These are phyloP conservation scores for Tyria jacobaeae DNA, from an alignment of 2,888 invertebrate species.

Conservation along the genomic window DNA sequence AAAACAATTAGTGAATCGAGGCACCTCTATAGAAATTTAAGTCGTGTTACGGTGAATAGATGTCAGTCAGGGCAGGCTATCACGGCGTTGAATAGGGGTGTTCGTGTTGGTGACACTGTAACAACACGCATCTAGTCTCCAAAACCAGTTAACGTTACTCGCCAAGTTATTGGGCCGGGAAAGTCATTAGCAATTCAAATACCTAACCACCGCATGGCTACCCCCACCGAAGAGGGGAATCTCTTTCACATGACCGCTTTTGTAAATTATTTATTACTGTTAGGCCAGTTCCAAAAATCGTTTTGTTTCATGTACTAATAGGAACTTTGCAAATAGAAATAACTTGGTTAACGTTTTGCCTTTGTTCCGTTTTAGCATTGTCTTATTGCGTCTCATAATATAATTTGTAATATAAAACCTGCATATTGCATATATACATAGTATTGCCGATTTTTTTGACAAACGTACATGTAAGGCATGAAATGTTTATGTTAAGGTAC, in stretches of 20 bases:
- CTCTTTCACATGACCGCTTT: conserved; percentile 81
- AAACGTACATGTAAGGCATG: too few relatives aligned
- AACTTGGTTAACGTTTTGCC: conserved; percentile 57
- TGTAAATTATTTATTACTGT: conserved; percentile 83
- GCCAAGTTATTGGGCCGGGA: conserved; percentile 74
- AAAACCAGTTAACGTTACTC: conserved; percentile 68
- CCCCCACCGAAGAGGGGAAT: conserved; percentile 68
- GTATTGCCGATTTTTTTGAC: too few relatives aligned
- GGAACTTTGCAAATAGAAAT: conserved; percentile 64
- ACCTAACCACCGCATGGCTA: conserved; percentile 75
- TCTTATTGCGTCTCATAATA: conserved; percentile 11
- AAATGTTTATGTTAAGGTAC: too few relatives aligned
- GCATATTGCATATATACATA: conserved; percentile 4
- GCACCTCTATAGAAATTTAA: conserved; percentile 3
- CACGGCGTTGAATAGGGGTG: conserved; percentile 29
- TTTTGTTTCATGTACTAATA: conserved; percentile 73
- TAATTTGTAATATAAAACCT: conserved; percentile 4
- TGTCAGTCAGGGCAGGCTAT: conserved; percentile 3
- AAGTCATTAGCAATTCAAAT: conserved; percentile 84
- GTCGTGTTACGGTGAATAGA: conserved; percentile 12
- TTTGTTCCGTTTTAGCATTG: conserved; percentile 33
- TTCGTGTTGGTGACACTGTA: conserved; percentile 42
- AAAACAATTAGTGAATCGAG: neutral
- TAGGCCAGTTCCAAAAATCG: conserved; percentile 73
- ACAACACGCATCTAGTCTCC: conserved; percentile 63